Conservation (phyloP, 2,113 vertebrate genomes). For the Corythornis madagascariensis region DNA sequence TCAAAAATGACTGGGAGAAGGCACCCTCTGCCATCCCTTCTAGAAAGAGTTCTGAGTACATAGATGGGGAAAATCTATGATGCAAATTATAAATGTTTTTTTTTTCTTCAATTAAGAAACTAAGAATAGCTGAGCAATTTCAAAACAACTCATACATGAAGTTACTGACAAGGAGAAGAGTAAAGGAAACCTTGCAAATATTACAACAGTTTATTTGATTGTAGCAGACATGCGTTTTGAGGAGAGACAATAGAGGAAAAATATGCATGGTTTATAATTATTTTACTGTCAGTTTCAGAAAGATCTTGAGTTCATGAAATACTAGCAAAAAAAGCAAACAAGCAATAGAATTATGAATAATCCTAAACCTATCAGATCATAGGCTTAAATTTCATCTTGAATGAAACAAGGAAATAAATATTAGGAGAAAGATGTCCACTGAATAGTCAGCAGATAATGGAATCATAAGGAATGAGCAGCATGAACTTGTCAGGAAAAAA, state of each 20-base stretch:
- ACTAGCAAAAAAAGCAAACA: not conserved
- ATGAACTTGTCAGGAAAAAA: not conserved
- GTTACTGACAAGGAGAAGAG: not conserved
- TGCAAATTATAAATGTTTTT: fast-evolving
- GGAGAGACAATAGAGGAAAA: not conserved
- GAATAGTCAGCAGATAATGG: not conserved
- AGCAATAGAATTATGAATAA: not conserved
- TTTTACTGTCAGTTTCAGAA: not conserved
- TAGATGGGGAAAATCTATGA: not conserved
- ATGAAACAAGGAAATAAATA: not conserved
- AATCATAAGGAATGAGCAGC: not conserved
- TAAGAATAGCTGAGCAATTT: not conserved
- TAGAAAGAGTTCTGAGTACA: not conserved
- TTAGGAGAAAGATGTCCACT: not conserved
- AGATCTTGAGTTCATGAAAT: not conserved
- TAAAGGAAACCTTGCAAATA: not conserved
- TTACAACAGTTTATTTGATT: not conserved
- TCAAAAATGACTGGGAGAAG: not conserved
- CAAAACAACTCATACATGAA: not conserved
- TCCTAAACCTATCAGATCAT: not conserved
- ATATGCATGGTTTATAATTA: not conserved
- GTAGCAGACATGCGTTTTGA: not conserved
- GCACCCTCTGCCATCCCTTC: not conserved
- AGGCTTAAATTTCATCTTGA: not conserved
- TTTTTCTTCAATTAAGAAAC: not conserved